These are phyloP conservation scores for Talpa occidentalis DNA, from an alignment of 2,113 vertebrate species.

Conservation along the genomic window DNA sequence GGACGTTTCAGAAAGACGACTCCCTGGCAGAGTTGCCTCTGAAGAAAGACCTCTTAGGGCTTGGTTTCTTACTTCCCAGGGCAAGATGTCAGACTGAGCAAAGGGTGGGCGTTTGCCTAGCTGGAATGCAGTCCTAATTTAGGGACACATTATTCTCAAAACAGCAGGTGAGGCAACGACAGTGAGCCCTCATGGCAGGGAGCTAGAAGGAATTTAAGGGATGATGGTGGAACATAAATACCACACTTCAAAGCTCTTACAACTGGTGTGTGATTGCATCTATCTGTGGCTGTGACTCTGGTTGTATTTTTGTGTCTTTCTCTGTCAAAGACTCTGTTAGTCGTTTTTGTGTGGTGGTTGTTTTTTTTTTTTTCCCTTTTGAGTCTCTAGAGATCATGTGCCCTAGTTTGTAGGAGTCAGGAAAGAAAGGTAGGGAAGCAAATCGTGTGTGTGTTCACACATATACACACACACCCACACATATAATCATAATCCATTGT, in stretches of 20 bases:
- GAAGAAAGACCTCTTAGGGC: neutral
- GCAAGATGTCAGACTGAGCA: neutral
- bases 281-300: neutral
- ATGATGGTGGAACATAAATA: neutral
- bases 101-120: neutral
- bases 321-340: slow-evolving; percentile 20
- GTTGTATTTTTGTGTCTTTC: slow-evolving; percentile 24
- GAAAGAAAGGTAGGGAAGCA: slow-evolving; percentile 32
- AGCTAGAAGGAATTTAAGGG: neutral
- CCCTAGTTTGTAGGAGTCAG: slow-evolving; percentile 56
- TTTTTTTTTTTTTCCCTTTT: neutral
- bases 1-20: neutral
- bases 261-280: neutral
- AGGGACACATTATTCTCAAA: slow-evolving; percentile 30
- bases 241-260: neutral
- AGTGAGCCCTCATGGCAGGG: neutral
- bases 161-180: slow-evolving; percentile 33
- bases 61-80: slow-evolving; percentile 14
- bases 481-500: neutral
- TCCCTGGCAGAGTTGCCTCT: neutral
- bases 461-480: too few species aligned
- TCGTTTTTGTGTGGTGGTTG: neutral
- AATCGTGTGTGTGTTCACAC: neutral
- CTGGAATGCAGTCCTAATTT: neutral
- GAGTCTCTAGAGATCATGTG: slow-evolving; percentile 63